Evolutionary conservation across 2,888 invertebrate species (phyloP), one percentile per base, ranked within the genome.

Genomic region (Clusia tigrina): DNA sequence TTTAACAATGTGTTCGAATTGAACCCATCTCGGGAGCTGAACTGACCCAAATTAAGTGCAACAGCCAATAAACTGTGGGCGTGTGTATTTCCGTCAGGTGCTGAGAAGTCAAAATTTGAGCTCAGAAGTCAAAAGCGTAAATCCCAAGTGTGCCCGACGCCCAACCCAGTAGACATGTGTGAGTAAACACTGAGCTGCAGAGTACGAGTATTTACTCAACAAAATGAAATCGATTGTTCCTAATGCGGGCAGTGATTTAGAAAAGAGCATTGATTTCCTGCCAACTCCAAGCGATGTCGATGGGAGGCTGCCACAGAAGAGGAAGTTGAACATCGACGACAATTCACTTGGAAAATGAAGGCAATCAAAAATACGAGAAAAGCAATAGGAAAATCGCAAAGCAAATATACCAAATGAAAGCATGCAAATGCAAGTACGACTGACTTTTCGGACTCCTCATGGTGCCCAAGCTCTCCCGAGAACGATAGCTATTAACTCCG

Each of bases 301-400:
- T 15, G 48, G 48, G 48, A 22, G 48, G n/a, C 9, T 3, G n/a
- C 42, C 42, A 42, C 42, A 20, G 22, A 48, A 48, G 9, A 6
- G 2, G 48, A 48, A 74, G 75, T 77, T 74, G 76, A 77, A 77
- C 76, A 74, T 74, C 72, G 70, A 74, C 69, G 76, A 70, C 69
- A 76, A 71, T 75, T 77, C 74, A 74, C 74, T 74, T 74, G 74
- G 76, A 77, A 74, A 74, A 74, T 74, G 74, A 76, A 46, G 22
- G 74, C 76, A 74, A 54, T 58, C 48, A 48, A 20, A 15, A 48
- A 20, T 48, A 5, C 48, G 2, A 32, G 32, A 32, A 32, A 32
- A 32, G n/a, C 32, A 32, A 6, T 32, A 32, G 32, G 12, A 32
- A 32, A 32, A 12, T 32, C 32, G 12, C 6, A 32, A 9, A 12